Conservation (phyloP, 92 coral and sea anemone genomes). For the Phenganax marumi region DNA sequence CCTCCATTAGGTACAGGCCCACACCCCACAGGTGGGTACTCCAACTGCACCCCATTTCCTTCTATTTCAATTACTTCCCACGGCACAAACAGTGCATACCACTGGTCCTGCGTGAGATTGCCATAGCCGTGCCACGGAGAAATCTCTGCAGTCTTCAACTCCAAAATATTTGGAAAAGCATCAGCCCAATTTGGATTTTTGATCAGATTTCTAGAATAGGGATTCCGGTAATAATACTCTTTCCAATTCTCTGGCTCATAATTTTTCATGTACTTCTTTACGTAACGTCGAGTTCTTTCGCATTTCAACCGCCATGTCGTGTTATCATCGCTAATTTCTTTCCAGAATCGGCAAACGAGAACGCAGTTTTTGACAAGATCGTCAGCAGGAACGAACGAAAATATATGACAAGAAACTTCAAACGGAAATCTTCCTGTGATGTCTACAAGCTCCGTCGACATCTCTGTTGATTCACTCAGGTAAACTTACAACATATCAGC, state of each 20-base stretch:
- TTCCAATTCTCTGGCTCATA: constrained; percentile 43
- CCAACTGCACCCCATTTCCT: constrained; percentile 23
- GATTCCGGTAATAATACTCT: constrained; percentile 15
- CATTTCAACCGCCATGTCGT: constrained; percentile 42
- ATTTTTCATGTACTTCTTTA: constrained; percentile 14
- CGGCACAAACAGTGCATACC: constrained; percentile 26
- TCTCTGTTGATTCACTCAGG: not conserved
- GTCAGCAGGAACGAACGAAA: constrained; percentile 36
- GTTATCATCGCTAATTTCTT: constrained; percentile 29
- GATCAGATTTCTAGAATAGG: constrained; percentile 25
- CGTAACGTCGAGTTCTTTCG: constrained; percentile 24
- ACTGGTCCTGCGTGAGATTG: constrained; percentile 22
- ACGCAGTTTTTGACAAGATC: constrained; percentile 38
- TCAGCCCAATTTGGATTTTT: constrained; percentile 31
- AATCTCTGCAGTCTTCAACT: not conserved
- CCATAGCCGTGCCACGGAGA: constrained; percentile 26
- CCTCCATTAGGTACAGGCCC: constrained; percentile 21
- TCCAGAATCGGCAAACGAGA: constrained; percentile 37
- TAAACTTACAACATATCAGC: not conserved
- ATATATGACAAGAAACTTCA: constrained; percentile 33
- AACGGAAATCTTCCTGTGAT: constrained; percentile 7
- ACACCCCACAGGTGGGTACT: constrained; percentile 38
- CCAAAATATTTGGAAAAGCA: constrained; percentile 14
- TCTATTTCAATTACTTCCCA: constrained; percentile 26
- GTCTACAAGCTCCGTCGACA: constrained; percentile 8